A percentile compares a stretch with the other conserved stretches of the same genome.
These are phyloP conservation scores for Drosophila nigrodunni DNA, from an alignment of 1,140 invertebrate genomes.

Conservation along the genomic window DNA sequence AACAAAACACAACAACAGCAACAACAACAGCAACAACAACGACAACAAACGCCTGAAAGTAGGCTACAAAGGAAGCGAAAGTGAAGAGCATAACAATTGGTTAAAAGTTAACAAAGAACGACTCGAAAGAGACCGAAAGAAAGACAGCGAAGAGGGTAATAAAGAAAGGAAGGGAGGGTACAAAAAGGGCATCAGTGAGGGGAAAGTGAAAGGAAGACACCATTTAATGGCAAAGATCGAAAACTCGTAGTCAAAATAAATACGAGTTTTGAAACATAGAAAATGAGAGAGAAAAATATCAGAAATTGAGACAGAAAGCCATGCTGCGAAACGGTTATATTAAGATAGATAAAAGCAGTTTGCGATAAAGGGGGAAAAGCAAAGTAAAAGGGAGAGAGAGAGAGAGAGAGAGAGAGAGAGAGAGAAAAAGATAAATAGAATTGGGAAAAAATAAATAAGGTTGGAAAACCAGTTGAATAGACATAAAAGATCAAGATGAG, in stretches of 20 bases:
- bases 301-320: too few relatives aligned
- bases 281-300: too few relatives aligned
- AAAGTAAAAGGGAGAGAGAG: too few relatives aligned
- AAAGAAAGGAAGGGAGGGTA: not conserved
- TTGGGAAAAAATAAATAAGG: not conserved
- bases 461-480: too few relatives aligned
- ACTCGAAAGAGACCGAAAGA: constrained; percentile 2
- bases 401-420: too few relatives aligned
- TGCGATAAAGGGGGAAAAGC: too few relatives aligned
- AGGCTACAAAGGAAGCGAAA: constrained; percentile 43
- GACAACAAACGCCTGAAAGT: constrained; percentile 24
- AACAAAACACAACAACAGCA: constrained; percentile 25
- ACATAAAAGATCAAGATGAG: too few relatives aligned
- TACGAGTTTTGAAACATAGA: too few relatives aligned
- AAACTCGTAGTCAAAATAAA: too few relatives aligned
- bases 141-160: constrained; percentile 3
- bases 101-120: constrained; percentile 15
- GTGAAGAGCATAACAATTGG: constrained; percentile 33
- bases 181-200: not conserved
- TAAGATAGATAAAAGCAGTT: too few relatives aligned
- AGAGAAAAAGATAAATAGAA: not conserved
- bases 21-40: constrained; percentile 12
- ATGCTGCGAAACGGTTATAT: too few relatives aligned
- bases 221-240: too few relatives aligned
- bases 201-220: not conserved